Percentiles rank a stretch among this genome's conserved stretches.
These are phyloP conservation scores for Atrina japonica DNA, from an alignment of 2,888 invertebrate genomes.

Conservation along the genomic window DNA sequence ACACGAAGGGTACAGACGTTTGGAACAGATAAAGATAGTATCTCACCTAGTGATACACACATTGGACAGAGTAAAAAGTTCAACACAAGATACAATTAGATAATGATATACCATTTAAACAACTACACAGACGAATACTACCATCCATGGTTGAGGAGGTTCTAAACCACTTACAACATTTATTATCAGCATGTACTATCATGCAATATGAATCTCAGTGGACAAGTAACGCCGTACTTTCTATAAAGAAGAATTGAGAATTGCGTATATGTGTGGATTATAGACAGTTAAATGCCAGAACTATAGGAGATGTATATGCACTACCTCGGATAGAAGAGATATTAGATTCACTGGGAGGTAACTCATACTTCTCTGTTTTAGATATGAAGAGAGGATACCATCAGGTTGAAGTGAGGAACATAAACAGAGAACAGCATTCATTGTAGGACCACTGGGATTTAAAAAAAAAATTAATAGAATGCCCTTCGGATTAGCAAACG, in stretches of 20 bases:
- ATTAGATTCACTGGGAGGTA: background rate
- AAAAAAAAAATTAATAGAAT: too few species aligned
- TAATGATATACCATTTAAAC: background rate
- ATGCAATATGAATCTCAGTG: background rate
- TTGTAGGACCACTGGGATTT: too few species aligned
- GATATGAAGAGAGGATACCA: too few species aligned
- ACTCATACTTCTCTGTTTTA: too few species aligned
- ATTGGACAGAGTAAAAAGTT: slow-evolving; percentile 3
- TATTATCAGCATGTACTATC: slow-evolving; percentile 4
- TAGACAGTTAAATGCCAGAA: background rate
- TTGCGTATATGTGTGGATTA: slow-evolving; percentile 6
- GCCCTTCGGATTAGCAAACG: too few species aligned
- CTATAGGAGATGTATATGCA: slow-evolving; percentile 17
- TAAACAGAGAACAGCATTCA: too few species aligned
- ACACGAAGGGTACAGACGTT: background rate
- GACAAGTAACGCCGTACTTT: slow-evolving; percentile 10
- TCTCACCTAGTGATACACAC: slow-evolving; percentile 7
- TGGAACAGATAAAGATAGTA: too few species aligned
- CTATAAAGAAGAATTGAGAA: slow-evolving; percentile 7
- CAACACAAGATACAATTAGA: background rate
- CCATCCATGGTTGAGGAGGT: too few species aligned
- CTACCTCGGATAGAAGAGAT: slow-evolving; percentile 7
- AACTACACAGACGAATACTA: too few species aligned
- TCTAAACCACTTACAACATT: background rate
- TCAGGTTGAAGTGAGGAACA: too few species aligned